Evolutionary conservation across 2,113 vertebrate species (phyloP).

Genomic region (Sebastes fasciatus): DNA sequence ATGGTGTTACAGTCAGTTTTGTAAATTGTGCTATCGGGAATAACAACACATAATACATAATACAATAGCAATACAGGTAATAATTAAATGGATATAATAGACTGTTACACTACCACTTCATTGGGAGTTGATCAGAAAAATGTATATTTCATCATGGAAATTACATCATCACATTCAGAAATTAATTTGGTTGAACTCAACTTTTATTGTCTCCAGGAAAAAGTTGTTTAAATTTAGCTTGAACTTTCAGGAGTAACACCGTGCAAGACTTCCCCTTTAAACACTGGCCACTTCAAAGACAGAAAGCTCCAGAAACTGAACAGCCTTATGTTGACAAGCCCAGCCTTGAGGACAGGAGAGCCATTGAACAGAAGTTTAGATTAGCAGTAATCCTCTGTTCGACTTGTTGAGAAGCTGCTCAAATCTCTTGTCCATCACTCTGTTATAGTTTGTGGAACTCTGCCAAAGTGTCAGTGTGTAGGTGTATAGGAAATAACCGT

Average conservation of each 20-base stretch:
- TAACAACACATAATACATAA: neutral
- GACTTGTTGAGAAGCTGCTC: constrained; percentile 65
- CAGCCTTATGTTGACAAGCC: constrained; percentile 62
- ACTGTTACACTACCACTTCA: neutral
- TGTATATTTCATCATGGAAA: too few relatives aligned
- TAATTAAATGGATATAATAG: neutral
- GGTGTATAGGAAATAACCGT: neutral
- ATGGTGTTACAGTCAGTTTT: neutral
- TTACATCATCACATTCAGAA: neutral
- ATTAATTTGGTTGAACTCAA: neutral
- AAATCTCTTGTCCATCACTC: constrained; percentile 65
- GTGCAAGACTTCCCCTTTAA: constrained; percentile 27
- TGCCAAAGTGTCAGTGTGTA: constrained; percentile 21
- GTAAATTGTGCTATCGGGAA: neutral
- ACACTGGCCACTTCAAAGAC: constrained; percentile 55
- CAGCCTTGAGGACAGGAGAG: constrained; percentile 64
- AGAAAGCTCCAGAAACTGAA: constrained; percentile 47
- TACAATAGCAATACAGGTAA: neutral
- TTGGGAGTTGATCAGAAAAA: too few relatives aligned
- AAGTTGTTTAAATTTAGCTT: constrained; percentile 23
- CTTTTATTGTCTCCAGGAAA: constrained; percentile 17
- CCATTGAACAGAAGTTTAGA: constrained; percentile 76
- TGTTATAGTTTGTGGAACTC: constrained; percentile 31
- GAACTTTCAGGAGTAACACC: constrained; percentile 21
- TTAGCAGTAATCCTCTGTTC: constrained; percentile 76